These are phyloP conservation scores for Erythrolamprus reginae DNA, from an alignment of 2,113 vertebrate genomes.

Conservation along the genomic window DNA sequence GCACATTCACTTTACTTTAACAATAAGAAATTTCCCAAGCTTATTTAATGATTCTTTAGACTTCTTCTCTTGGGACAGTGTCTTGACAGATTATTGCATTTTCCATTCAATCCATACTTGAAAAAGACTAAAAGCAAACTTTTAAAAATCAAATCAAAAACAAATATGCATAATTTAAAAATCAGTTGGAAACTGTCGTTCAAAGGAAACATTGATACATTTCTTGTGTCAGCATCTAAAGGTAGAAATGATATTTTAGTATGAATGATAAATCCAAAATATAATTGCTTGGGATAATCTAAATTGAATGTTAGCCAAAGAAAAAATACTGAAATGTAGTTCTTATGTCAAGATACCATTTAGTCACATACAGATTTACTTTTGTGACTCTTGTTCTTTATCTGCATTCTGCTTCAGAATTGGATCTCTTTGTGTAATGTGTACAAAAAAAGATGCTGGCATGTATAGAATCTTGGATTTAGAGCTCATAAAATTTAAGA, in stretches of 20 bases:
- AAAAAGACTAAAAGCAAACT: not conserved
- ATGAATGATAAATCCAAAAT: not conserved
- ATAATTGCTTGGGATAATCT: conserved; percentile 5
- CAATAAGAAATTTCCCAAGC: not conserved
- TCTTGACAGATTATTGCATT: not conserved
- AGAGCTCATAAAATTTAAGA: not conserved
- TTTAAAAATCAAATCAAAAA: not conserved
- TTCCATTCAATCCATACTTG: conserved; percentile 3
- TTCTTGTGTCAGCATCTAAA: not conserved
- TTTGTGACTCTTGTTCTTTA: not conserved
- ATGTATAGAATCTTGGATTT: not conserved
- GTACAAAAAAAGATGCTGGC: not conserved
- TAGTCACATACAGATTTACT: not conserved
- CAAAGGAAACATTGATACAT: not conserved
- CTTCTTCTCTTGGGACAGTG: not conserved
- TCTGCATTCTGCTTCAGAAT: not conserved
- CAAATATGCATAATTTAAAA: not conserved
- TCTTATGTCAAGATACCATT: conserved; percentile 15
- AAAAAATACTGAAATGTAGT: not conserved
- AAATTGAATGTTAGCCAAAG: not conserved
- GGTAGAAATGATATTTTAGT: conserved; percentile 6
- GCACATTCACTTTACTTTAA: conserved; percentile 18
- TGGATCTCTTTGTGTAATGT: not conserved
- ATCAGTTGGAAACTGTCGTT: not conserved
- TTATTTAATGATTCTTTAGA: conserved; percentile 16